Conservation (phyloP, 2,797 vertebrate species). For the Dipus sagitta region DNA sequence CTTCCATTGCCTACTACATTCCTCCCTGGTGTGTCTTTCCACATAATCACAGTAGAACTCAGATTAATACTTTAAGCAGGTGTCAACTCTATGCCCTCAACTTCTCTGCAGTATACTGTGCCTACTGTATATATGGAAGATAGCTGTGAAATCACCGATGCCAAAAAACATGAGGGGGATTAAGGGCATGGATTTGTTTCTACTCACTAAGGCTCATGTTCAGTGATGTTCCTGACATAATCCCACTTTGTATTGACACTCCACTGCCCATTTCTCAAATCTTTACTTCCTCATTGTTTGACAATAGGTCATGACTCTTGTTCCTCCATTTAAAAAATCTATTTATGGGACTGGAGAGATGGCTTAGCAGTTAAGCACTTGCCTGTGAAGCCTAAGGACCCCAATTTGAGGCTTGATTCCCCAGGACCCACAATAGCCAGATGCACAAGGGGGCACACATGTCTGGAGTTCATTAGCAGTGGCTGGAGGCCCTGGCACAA, state of each 20-base stretch:
- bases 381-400: too few relatives aligned
- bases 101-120: neutral
- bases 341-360: neutral
- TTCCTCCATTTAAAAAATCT: neutral
- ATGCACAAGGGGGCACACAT: too few relatives aligned
- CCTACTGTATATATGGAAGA: neutral
- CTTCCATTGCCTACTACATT: neutral
- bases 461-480: too few relatives aligned
- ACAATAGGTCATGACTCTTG: neutral
- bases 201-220: neutral
- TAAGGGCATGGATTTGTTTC: accelerated
- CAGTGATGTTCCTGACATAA: neutral
- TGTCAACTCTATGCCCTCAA: neutral
- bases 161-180: accelerated
- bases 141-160: neutral
- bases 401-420: too few relatives aligned
- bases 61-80: neutral
- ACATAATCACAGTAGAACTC: neutral
- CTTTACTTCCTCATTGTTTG: neutral
- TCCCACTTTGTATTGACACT: neutral
- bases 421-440: too few relatives aligned
- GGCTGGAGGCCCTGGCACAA: too few relatives aligned
- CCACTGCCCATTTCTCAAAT: neutral
- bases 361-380: too few relatives aligned
- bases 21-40: neutral